A percentile compares a stretch with the other conserved stretches of the same genome.
These are phyloP conservation scores for Drosophila atripex DNA, from an alignment of 2,888 invertebrate genomes.

Conservation along the genomic window DNA sequence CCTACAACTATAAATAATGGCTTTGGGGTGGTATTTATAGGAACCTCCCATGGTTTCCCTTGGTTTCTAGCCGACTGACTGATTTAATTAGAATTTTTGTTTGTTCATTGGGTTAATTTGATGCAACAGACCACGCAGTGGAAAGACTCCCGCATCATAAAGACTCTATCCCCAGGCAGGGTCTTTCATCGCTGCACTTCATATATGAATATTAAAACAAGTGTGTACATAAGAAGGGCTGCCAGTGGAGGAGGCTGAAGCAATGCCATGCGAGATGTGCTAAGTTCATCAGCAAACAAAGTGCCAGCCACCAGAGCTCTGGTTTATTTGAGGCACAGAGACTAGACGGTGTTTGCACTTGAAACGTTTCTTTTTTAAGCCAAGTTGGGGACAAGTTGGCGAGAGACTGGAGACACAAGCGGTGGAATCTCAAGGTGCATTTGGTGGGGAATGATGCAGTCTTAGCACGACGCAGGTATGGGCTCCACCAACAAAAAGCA, in stretches of 20 bases:
- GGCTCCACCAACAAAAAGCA: not conserved
- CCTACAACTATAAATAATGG: slow-evolving; percentile 39
- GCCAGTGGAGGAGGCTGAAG: slow-evolving; percentile 45
- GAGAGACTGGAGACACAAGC: slow-evolving; percentile 31
- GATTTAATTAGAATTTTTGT: slow-evolving; percentile 27
- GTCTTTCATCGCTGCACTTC: slow-evolving; percentile 40
- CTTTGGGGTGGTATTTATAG: slow-evolving; percentile 17
- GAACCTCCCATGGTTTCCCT: no score
- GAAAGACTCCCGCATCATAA: not conserved
- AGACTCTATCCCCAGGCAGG: slow-evolving; percentile 4
- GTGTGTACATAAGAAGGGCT: slow-evolving; percentile 17
- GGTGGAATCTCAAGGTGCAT: slow-evolving; percentile 41
- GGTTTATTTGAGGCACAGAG: not conserved
- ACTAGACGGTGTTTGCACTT: slow-evolving; percentile 33
- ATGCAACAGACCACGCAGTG: slow-evolving; percentile 11
- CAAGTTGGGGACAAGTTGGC: slow-evolving; percentile 47
- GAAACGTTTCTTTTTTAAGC: slow-evolving; percentile 31
- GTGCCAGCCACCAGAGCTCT: slow-evolving; percentile 2
- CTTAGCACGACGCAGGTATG: slow-evolving; percentile 51
- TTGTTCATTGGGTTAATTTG: slow-evolving; percentile 34
- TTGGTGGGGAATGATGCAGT: slow-evolving; percentile 17
- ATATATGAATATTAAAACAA: slow-evolving; percentile 48
- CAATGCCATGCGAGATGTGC: slow-evolving; percentile 47
- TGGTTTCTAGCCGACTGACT: slow-evolving; percentile 19
- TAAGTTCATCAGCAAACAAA: slow-evolving; percentile 54